These are phyloP conservation scores for Drosophila multiciliata DNA, from an alignment of 2,888 invertebrate genomes.

Conservation along the genomic window DNA sequence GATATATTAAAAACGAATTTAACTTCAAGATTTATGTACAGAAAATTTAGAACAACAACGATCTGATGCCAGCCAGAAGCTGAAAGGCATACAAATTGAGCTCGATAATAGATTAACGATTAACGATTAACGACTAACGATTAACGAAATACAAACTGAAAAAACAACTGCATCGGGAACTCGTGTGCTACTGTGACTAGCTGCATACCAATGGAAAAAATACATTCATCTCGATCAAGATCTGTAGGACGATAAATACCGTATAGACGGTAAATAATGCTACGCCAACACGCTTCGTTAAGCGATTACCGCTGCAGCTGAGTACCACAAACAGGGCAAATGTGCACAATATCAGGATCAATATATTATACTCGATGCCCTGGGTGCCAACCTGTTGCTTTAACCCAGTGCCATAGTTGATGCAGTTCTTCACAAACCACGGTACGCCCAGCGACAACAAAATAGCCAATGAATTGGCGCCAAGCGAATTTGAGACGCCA, in stretches of 20 bases:
- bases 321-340: slow-evolving; percentile 89
- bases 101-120: not conserved
- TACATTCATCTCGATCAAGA: slow-evolving; percentile 91
- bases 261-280: slow-evolving; percentile 89
- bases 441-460: slow-evolving; percentile 93
- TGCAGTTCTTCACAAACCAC: slow-evolving; percentile 91
- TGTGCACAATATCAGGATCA: slow-evolving; percentile 91
- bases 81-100: slow-evolving; percentile 30
- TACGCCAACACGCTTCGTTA: slow-evolving; percentile 89
- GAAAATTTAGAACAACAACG: slow-evolving; percentile 1
- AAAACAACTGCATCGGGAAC: not conserved
- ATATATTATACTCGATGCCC: slow-evolving; percentile 92
- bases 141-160: slow-evolving; percentile 6
- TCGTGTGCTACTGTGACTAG: slow-evolving; percentile 29
- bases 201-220: slow-evolving; percentile 86
- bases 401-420: slow-evolving; percentile 85
- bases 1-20: slow-evolving; percentile 8
- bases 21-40: slow-evolving; percentile 16
- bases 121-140: not conserved
- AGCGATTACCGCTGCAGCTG: slow-evolving; percentile 88
- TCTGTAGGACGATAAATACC: slow-evolving; percentile 90
- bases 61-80: slow-evolving; percentile 62
- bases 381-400: slow-evolving; percentile 90
- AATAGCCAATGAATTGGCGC: slow-evolving; percentile 94
- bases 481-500: slow-evolving; percentile 94